Evolutionary conservation across 2,888 invertebrate genomes (phyloP).

Genomic region (Hirtodrosophila confusa): DNA sequence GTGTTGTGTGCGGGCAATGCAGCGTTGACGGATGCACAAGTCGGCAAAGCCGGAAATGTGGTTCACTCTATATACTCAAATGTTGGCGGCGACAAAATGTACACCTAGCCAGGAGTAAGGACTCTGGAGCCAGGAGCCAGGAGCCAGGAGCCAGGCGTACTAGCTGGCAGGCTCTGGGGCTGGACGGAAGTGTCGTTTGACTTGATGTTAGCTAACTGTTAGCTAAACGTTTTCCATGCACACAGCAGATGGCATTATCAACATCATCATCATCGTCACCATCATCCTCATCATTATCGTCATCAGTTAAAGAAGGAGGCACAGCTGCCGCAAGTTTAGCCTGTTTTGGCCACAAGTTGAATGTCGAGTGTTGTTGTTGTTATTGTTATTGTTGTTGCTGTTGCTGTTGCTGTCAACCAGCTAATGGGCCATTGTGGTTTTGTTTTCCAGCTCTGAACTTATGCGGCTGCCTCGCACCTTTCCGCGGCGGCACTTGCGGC

Average conservation of each 20-base stretch:
- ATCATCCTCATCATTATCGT: slow-evolving; percentile 4
- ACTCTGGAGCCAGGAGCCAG: background rate
- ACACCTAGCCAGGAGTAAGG: slow-evolving; percentile 23
- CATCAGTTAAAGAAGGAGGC: slow-evolving; percentile 9
- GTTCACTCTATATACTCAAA: slow-evolving; percentile 51
- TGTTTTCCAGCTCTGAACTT: slow-evolving; percentile 45
- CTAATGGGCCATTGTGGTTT: slow-evolving; percentile 65
- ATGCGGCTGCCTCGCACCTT: slow-evolving; percentile 38
- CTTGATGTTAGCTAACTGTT: slow-evolving; percentile 57
- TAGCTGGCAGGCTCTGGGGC: background rate
- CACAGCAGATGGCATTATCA: slow-evolving; percentile 29
- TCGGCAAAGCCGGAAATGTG: slow-evolving; percentile 72
- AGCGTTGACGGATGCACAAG: slow-evolving; percentile 54
- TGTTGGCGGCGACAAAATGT: slow-evolving; percentile 64
- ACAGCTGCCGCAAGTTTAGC: slow-evolving; percentile 9
- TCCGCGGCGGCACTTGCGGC: slow-evolving; percentile 43
- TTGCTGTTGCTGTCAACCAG: slow-evolving; percentile 48
- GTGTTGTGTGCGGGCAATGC: slow-evolving; percentile 24
- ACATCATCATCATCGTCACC: background rate
- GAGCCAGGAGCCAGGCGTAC: background rate
- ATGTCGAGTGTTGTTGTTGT: slow-evolving; percentile 17
- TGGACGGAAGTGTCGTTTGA: slow-evolving; percentile 71
- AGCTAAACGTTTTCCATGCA: slow-evolving; percentile 28
- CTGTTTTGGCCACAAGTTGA: slow-evolving; percentile 18
- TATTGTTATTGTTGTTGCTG: slow-evolving; percentile 3